phyloP scores from a whole-genome alignment of 2,888 invertebrate genomes.

The Acrobeloides nanus region DNA sequence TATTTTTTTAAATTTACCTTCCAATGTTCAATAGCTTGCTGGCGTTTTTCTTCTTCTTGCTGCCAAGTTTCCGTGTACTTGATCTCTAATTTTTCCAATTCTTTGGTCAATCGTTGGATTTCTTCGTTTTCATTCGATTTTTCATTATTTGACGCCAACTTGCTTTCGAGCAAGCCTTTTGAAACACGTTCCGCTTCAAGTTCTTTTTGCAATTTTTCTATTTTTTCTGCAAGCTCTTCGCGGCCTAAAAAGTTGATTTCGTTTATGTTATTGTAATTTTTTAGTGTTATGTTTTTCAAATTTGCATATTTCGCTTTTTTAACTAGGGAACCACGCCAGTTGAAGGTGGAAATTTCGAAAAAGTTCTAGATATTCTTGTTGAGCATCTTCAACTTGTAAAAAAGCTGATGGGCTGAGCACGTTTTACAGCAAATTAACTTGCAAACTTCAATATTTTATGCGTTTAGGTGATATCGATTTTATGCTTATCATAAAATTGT shows the following conservation, averaged over 20 bases:
- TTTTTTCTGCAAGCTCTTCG: slow-evolving; percentile 22
- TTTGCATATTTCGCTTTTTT: no score
- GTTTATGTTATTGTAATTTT: slow-evolving; percentile 1
- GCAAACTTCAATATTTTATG: no score
- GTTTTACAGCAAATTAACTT: no score
- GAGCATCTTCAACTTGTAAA: no score
- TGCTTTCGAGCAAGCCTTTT: slow-evolving; percentile 16
- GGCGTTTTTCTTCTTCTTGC: slow-evolving; percentile 30
- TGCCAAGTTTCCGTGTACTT: slow-evolving; percentile 32
- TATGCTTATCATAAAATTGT: no score
- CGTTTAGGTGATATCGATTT: no score
- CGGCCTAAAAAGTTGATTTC: slow-evolving; percentile 29
- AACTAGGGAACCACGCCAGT: no score
- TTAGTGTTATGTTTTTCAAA: no score
- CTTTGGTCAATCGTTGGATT: slow-evolving; percentile 25
- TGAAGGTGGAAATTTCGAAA: no score
- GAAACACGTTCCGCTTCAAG: slow-evolving; percentile 21
- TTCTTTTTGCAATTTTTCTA: slow-evolving; percentile 26
- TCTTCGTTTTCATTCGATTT: slow-evolving; percentile 17
- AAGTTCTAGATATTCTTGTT: no score
- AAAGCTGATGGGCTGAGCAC: no score
- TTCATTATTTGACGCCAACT: slow-evolving; percentile 6
- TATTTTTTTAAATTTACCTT: slow-evolving; percentile 16
- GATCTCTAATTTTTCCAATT: slow-evolving; percentile 28
- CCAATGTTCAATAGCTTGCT: slow-evolving; percentile 26